These are phyloP conservation scores for Acrocephalus kingi DNA, from an alignment of 2,113 vertebrate genomes.

Conservation along the genomic window DNA sequence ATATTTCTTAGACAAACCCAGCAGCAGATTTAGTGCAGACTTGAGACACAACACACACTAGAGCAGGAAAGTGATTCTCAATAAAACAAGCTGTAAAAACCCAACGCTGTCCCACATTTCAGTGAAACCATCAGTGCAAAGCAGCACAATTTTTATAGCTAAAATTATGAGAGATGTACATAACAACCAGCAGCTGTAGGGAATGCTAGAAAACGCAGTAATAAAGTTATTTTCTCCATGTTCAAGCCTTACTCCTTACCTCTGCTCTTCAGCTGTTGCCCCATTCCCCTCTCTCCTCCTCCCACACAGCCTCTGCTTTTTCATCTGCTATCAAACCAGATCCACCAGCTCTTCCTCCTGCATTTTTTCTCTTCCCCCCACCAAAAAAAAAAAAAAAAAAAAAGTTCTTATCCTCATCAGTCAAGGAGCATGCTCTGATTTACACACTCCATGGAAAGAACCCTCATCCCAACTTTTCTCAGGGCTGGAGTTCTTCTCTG, in stretches of 20 bases:
- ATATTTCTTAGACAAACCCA: background rate
- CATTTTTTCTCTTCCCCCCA: background rate
- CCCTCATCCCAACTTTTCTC: background rate
- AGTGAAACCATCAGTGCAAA: background rate
- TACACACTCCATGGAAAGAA: background rate
- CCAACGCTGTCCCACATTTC: background rate
- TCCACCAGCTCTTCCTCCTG: conserved; percentile 3
- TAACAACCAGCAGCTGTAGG: background rate
- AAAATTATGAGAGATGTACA: background rate
- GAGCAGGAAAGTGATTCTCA: background rate
- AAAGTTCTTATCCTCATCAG: background rate
- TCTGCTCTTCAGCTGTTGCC: conserved; percentile 48
- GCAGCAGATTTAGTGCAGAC: background rate
- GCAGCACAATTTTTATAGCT: background rate
- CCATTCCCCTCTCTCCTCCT: conserved; percentile 21
- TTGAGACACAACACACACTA: background rate
- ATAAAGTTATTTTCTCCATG: background rate
- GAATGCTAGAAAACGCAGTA: background rate
- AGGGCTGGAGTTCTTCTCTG: background rate
- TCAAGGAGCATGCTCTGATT: conserved; percentile 37
- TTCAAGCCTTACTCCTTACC: conserved; percentile 1
- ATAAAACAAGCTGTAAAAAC: background rate
- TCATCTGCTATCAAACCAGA: conserved; percentile 30
- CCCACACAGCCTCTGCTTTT: conserved; percentile 3
- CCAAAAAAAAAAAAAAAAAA: background rate